phyloP scores from a whole-genome alignment of 1,140 invertebrate genomes.

The Brachionus asplanchnoidis region DNA sequence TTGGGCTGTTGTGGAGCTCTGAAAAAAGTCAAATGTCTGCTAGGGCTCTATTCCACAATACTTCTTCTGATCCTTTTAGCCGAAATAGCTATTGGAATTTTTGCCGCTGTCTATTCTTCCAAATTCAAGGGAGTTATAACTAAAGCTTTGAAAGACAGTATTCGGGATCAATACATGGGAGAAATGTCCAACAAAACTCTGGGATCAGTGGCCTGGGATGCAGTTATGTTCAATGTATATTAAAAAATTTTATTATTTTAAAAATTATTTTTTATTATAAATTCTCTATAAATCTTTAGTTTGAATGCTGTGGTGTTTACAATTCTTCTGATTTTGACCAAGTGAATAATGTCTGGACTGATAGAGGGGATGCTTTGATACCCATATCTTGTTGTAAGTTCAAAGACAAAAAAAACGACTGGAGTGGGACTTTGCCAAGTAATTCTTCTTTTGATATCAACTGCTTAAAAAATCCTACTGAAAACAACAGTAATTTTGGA shows the following conservation, averaged over 20 bases:
- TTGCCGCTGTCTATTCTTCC: slow-evolving; percentile 13
- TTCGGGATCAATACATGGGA: slow-evolving; percentile 28
- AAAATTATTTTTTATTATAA: too few species aligned
- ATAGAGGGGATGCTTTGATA: not conserved
- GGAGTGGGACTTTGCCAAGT: slow-evolving; percentile 3
- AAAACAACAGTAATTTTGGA: not conserved
- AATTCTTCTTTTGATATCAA: not conserved
- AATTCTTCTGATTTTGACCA: slow-evolving; percentile 27
- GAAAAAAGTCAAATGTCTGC: slow-evolving; percentile 1
- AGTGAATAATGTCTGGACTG: not conserved
- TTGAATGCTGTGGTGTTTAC: slow-evolving; percentile 38
- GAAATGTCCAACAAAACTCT: slow-evolving; percentile 34
- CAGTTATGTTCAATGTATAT: slow-evolving; percentile 37
- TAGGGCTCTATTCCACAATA: slow-evolving; percentile 1
- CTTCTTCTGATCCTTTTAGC: not conserved
- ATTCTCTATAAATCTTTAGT: too few species aligned
- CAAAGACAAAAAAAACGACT: not conserved
- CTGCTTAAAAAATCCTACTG: not conserved
- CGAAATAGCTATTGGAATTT: slow-evolving; percentile 33
- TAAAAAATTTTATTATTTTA: not conserved
- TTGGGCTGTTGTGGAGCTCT: slow-evolving; percentile 31
- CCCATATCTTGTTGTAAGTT: slow-evolving; percentile 17
- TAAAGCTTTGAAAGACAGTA: not conserved
- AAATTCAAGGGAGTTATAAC: slow-evolving; percentile 7
- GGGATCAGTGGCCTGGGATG: slow-evolving; percentile 33